Conservation (phyloP, 2,888 invertebrate genomes). For the Limnephilus marmoratus region DNA sequence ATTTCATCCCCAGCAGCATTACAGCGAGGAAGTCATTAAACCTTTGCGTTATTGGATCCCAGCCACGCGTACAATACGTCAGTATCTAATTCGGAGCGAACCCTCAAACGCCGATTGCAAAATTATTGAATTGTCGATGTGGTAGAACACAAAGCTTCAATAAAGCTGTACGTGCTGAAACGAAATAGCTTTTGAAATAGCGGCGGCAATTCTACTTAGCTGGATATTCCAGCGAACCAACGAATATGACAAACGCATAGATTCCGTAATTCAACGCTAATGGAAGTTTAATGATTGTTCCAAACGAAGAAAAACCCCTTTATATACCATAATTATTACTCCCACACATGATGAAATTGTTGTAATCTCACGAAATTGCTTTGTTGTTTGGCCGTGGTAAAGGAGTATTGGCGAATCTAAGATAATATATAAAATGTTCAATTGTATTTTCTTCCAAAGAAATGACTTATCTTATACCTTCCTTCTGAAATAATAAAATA, state of each 20-base stretch:
- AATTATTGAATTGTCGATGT: conserved; percentile 44
- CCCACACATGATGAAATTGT: not conserved
- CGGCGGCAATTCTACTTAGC: conserved; percentile 8
- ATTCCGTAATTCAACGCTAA: not conserved
- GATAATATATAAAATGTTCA: not conserved
- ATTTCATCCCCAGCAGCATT: not conserved
- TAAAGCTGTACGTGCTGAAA: conserved; percentile 43
- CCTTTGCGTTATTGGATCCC: conserved; percentile 7
- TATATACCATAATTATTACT: not conserved
- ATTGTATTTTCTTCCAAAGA: not conserved
- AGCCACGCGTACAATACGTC: conserved; percentile 17
- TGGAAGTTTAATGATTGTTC: not conserved
- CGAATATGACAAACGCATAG: conserved; percentile 16
- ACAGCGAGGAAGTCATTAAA: conserved; percentile 29
- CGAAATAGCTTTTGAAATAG: conserved; percentile 40
- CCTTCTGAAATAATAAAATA: not conserved
- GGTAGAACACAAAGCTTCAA: conserved; percentile 46
- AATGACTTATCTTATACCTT: not conserved
- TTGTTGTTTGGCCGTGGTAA: not conserved
- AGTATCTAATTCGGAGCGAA: conserved; percentile 15
- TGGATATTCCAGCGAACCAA: not conserved
- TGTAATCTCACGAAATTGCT: not conserved
- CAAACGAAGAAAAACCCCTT: not conserved
- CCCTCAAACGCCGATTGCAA: conserved; percentile 40
- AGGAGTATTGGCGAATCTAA: not conserved